A percentile compares a stretch with the other conserved stretches of the same genome.
These are phyloP conservation scores for Limnephilus rhombicus DNA, from an alignment of 2,888 invertebrate genomes.

Conservation along the genomic window DNA sequence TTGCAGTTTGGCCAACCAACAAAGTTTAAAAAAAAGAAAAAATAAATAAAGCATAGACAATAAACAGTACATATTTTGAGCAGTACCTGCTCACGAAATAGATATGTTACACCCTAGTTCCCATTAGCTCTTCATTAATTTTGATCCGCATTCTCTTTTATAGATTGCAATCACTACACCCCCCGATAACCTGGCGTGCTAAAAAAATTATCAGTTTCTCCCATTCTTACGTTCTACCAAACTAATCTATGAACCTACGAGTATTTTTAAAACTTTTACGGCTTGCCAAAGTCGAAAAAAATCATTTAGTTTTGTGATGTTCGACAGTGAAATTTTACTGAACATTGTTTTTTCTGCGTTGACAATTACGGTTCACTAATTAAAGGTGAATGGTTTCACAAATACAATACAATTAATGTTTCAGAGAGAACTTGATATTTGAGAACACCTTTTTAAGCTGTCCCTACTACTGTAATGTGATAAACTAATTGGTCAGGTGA, in stretches of 20 bases:
- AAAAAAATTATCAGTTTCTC: not conserved
- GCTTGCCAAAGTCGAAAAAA: not conserved
- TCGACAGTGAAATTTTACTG: not conserved
- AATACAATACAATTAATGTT: not conserved
- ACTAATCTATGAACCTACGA: not conserved
- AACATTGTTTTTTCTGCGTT: not conserved
- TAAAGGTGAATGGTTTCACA: not conserved
- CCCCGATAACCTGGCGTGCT: conserved; percentile 33
- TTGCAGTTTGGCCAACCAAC: no score
- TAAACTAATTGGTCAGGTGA: no score
- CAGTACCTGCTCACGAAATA: no score
- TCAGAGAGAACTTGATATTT: not conserved
- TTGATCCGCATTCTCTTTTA: not conserved
- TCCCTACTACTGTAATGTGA: no score
- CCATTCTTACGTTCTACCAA: not conserved
- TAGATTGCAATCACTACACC: conserved; percentile 48
- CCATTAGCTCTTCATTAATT: not conserved
- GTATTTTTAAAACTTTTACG: not conserved
- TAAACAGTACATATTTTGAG: no score
- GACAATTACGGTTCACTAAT: not conserved
- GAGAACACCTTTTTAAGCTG: no score
- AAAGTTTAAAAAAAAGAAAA: no score
- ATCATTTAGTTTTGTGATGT: not conserved
- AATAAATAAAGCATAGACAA: no score
- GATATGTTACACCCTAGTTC: no score